Evolutionary conservation across 64 coral and sea anemone genomes (phyloP), one percentile per base, ranked within the genome.

Genomic region (Stichodactyla helianthus): DNA sequence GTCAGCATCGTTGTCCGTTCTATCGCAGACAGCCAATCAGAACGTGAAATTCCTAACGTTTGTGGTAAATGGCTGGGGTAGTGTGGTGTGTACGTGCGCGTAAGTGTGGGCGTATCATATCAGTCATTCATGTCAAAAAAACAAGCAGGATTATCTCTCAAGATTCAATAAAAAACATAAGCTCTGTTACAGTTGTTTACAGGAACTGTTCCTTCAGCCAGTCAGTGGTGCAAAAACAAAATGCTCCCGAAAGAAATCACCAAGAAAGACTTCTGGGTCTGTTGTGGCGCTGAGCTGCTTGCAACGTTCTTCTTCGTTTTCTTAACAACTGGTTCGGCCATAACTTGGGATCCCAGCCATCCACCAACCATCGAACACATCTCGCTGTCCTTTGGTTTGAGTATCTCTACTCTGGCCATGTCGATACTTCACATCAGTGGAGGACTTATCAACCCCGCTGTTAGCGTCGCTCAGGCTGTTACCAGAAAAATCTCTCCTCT

Each of bases 401-500:
- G 85, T 25, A 92, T 87, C 51, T 79, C 85, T 8, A 87, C 90
- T 12, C 79, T 92, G 8, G 90, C 86, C 53, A 87, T 92, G 88
- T 87, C 85, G 20, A 87, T 90, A 35, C 56, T 79, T 6, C 89
- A 94, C 51, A 65, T 87, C 2, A 91, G 84, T 23, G 93, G 89
- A 9, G 93, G 93, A 10, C 93, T 91, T 28, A 91, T 94, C 68
- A 94, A 94, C 64, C 93, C 93, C 27, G 93, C 93, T 0, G 93
- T 94, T 1, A 88, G 84, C 79, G 86, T 90, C 17, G 93, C 93
- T 17, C 86, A 87, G 71, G 81, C 91, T 55, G 89, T 87, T 19
- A 84, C 89, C 14, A 77, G 79, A 77, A 94, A 91, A 71, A 85
- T 94, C 5, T 70, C 62, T 19, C 70, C 83, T 6, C 31, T 91